Evolutionary conservation across 2,113 vertebrate genomes (phyloP), one percentile per base, ranked within the genome.

Genomic region (Cephalopholis sonnerati): DNA sequence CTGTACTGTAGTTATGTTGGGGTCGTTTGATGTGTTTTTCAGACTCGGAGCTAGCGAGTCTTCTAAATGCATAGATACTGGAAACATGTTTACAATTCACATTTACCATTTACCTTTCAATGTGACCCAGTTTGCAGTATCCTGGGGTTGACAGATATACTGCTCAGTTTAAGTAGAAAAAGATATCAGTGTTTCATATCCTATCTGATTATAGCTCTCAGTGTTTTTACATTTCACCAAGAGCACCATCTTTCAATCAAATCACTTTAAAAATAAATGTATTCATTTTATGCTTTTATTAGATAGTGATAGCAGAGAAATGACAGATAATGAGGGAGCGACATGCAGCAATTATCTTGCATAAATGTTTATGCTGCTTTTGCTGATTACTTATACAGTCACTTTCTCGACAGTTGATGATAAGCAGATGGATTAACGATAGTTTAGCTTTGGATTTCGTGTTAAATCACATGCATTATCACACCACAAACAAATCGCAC

Each of bases 21-120:
- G 2, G 27, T 29, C 48, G 39, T 68, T 61, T 50, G 64, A 25
- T 41, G 55, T 63, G 57, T 63, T 71, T 27, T 55, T 53, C 57
- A 39, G 61, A 41, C 29, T 11, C 44, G 5, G 54, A 44, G 36
- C 12, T 3, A 2, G 17, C 24, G n/a, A 44, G 10, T 58, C 6
- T 27, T 78, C 29, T 51, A 39, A 51, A 69, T 51, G 15, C 29
- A 51, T 61, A n/a, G 17, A 59, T 5, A 22, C 27, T 27, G 50
- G 25, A 25, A 29, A 74, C 13, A 7, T 59, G 27, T 65, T 44
- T 18, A n/a, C 24, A 17, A 1, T 25, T 48, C 25, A 32, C 53
- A 79, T 53, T 62, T 32, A 18, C 7, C 3, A 24, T 32, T 48
- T 25, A 68, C 39, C 68, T 65, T 65, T 15, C 11, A 22, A 3